phyloP scores from a whole-genome alignment of 2,797 vertebrate species.

The Acestrorhynchus altus region DNA sequence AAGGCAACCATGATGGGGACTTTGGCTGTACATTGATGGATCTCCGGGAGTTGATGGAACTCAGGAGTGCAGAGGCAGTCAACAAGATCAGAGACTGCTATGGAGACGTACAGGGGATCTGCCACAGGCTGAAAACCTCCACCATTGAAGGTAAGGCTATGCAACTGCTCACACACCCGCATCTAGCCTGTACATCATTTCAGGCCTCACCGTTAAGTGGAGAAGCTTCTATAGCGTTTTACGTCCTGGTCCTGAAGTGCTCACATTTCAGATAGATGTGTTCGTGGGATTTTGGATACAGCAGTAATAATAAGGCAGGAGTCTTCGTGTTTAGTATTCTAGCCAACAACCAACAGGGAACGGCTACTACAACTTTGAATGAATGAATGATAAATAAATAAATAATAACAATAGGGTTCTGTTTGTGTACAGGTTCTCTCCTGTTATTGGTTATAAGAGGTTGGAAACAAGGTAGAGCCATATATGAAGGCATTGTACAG shows the following conservation, averaged over 20 bases:
- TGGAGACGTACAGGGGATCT: conserved; percentile 87
- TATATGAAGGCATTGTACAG: too few species aligned
- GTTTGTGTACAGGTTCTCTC: too few species aligned
- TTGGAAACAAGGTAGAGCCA: too few species aligned
- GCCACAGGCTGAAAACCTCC: conserved; percentile 89
- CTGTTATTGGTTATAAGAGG: too few species aligned
- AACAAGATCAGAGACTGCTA: conserved; percentile 80
- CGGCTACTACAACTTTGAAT: too few species aligned
- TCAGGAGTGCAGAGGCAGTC: conserved; percentile 86
- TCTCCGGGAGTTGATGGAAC: conserved; percentile 90
- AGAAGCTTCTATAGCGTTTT: background rate
- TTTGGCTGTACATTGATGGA: conserved; percentile 87
- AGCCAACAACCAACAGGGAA: too few species aligned
- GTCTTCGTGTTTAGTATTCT: too few species aligned
- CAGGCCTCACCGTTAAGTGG: background rate
- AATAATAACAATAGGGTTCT: too few species aligned
- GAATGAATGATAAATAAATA: too few species aligned
- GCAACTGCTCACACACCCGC: background rate
- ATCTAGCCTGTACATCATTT: background rate
- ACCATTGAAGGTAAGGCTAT: conserved; percentile 88
- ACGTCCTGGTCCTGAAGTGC: background rate
- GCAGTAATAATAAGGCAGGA: too few species aligned
- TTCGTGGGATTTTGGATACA: too few species aligned
- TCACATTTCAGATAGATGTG: too few species aligned
- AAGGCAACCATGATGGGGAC: conserved; percentile 86